Conservation (phyloP, 2,797 vertebrate species). For the Hemibagrus guttatus region DNA sequence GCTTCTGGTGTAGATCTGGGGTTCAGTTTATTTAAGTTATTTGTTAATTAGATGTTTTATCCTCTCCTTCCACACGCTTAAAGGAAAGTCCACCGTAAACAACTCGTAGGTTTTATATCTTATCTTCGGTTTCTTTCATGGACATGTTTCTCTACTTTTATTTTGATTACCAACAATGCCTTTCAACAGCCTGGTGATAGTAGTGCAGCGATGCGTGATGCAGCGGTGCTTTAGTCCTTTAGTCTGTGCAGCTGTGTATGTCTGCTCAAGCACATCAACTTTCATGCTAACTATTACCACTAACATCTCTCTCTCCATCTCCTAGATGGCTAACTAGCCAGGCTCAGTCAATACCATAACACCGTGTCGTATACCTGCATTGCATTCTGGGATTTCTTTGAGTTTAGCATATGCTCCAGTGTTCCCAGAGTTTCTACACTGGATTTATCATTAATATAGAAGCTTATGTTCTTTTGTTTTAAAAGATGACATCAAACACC, state of each 20-base stretch:
- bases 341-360: not conserved
- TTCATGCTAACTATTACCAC: not conserved
- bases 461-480: not conserved
- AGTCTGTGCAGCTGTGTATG: not conserved
- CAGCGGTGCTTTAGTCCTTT: not conserved
- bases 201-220: not conserved
- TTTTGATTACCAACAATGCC: not conserved
- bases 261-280: not conserved
- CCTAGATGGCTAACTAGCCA: not conserved
- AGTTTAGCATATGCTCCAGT: not conserved
- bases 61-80: not conserved
- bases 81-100: not conserved
- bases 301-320: not conserved
- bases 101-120: not conserved
- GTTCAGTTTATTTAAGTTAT: not conserved
- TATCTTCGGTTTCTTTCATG: no score
- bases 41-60: not conserved
- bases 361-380: not conserved
- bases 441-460: not conserved
- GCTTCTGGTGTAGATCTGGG: not conserved
- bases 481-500: not conserved
- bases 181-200: not conserved
- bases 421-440: not conserved
- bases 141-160: not conserved
- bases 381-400: slow-evolving; percentile 1